Evolutionary conservation across 2,888 invertebrate genomes (phyloP), one percentile per base, ranked within the genome.

Genomic region (Heliconius aoede): DNA sequence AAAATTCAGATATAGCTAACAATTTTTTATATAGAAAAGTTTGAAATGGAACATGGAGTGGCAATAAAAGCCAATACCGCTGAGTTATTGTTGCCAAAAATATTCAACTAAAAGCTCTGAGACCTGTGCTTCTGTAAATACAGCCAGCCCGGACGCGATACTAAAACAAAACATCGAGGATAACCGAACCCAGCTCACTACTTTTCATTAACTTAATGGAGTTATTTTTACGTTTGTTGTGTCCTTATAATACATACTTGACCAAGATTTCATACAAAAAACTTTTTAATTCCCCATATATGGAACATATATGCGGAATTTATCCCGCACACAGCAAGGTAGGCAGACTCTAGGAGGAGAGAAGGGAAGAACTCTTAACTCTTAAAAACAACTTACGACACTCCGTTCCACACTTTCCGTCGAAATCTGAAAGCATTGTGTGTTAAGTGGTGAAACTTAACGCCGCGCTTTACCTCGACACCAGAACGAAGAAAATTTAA

Each of bases 171-270:
- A 77, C 60, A 68, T 21, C 67, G 72, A 75, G 51, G 61, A 60
- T 51, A 67, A 28, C 74, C 65, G 74, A 74, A 36, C 36, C 40
- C 65, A 67, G 72, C 58, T 72, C 76, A 78, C 78, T 79, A 74
- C 74, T 79, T 74, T 72, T 60, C 78, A 74, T 76, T 79, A 79
- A 36, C 26, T 51, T 74, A 72, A 78, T 78, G 79, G 78, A 79
- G 65, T 76, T 74, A 73, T 72, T 76, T 76, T 76, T 73, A 62
- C 46, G 40, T 62, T n/a, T 64, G 46, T 65, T 60, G 60, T 60
- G 28, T 72, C 24, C 26, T 58, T 40, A 40, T 32, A 58, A 32
- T 36, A 60, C 24, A 51, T 46, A 36, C 64, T 32, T 32, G n/a
- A 32, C 32, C n/a, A 32, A 64, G 24, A 40, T 65, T 36, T 24